A percentile compares a stretch with the other conserved stretches of the same genome.
Evolutionary conservation across 2,888 invertebrate genomes (phyloP).

Genomic region (Tipula lateralis): DNA sequence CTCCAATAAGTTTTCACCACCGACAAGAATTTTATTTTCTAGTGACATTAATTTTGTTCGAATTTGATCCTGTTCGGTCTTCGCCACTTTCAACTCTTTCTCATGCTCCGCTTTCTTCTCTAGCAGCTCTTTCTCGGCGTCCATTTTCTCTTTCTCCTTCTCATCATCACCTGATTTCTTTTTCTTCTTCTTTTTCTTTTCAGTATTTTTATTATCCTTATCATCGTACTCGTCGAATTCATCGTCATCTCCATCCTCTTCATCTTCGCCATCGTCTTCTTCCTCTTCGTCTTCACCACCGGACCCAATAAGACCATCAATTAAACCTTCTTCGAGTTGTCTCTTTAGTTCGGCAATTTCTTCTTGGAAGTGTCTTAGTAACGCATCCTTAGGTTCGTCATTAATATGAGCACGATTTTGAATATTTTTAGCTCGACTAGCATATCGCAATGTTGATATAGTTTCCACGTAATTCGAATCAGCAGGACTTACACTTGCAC

Average conservation of each 20-base stretch:
- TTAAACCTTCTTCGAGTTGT: conserved; percentile 66
- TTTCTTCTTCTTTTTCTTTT: conserved; percentile 48
- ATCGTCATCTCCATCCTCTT: conserved; percentile 52
- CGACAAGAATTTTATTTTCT: conserved; percentile 93
- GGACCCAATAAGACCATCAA: conserved; percentile 47
- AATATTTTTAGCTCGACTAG: conserved; percentile 95
- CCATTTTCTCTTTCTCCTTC: conserved; percentile 48
- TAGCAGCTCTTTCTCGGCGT: conserved; percentile 61
- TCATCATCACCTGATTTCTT: conserved; percentile 33
- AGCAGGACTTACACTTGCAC: conserved; percentile 95
- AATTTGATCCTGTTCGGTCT: conserved; percentile 76
- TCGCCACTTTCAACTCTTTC: conserved; percentile 69
- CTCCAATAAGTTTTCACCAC: conserved; percentile 95
- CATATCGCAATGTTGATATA: conserved; percentile 92
- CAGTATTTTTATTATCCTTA: conserved; percentile 51
- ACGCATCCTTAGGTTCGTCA: conserved; percentile 95
- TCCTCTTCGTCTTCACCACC: conserved; percentile 45
- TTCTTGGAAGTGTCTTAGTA: conserved; percentile 91
- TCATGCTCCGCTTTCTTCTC: conserved; percentile 64
- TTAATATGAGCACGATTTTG: conserved; percentile 94
- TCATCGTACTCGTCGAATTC: conserved; percentile 55
- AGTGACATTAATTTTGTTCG: conserved; percentile 81
- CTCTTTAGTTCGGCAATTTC: conserved; percentile 90
- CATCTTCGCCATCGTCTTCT: conserved; percentile 54
- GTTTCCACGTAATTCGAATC: conserved; percentile 96